Base-by-base conservation (phyloP, 2,888 invertebrate genomes). In the Conistra vaccinii region DNA sequence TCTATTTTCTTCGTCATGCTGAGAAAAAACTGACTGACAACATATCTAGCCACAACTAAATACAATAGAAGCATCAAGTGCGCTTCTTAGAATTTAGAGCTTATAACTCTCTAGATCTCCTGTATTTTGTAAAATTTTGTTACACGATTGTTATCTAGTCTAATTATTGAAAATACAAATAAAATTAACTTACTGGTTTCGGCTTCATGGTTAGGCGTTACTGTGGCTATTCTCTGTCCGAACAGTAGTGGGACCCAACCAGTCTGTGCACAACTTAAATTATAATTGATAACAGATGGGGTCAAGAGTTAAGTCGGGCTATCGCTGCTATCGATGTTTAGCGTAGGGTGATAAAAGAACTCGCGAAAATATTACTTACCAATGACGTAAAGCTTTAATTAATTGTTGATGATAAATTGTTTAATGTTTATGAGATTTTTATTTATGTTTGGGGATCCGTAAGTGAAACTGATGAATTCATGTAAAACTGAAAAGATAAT, bases 181-280 rank as follows among this genome's bases (percentile, higher is more conserved):
- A 58, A 79, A 78, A 67, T 58, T 0, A 20, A 89, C 89, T 89
- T 66, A 88, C 89, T 73, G 85, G 86, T 83, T 87, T 89, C 2
- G 79, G 71, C 81, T 89, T 89, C 89, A 89, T 89, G 45, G 73
- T 71, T 12, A 35, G 39, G 17, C 60, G 81, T 80, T 72, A 67
- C 76, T 66, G 76, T 71, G 63, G 68, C 65, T 53, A 42, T 65
- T 55, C 74, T 65, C 62, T 23, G 29, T 51, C 39, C 65, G 69
- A 70, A n/a, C 78, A 76, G 66, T 71, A 81, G 76, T 81, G 84
- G 65, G 55, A 17, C 14, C 61, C 29, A 29, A 35, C 10, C 23
- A 69, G 70, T 77, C 32, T 67, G 77, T 68, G 76, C 81, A 81
- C 81, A 80, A 86, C 85, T 90, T 90, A 88, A 88, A 89, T 89